These are phyloP conservation scores for Anastrepha ludens DNA, from an alignment of 1,140 invertebrate genomes.

Conservation along the genomic window DNA sequence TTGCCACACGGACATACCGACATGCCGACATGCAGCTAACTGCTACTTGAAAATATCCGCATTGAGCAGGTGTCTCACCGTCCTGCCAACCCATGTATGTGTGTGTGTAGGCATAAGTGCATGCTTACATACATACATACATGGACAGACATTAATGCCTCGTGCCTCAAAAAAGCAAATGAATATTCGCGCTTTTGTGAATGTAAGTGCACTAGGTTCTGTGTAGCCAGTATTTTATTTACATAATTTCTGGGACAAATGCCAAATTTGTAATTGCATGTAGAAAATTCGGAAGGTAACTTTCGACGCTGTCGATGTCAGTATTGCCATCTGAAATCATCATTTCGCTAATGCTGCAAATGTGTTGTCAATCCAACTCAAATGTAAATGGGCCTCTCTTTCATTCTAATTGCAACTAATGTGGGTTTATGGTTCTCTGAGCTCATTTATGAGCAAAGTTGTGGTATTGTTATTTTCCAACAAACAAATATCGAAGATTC, in stretches of 20 bases:
- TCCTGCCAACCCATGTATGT: not conserved
- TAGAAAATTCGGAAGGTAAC: not conserved
- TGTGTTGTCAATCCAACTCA: not conserved
- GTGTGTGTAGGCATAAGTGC: not conserved
- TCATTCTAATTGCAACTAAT: not conserved
- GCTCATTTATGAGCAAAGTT: too few species aligned
- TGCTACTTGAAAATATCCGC: slow-evolving; percentile 31
- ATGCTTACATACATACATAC: not conserved
- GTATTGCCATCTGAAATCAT: not conserved
- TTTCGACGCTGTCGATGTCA: not conserved
- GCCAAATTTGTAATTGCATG: slow-evolving; percentile 22
- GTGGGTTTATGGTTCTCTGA: too few species aligned
- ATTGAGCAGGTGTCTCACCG: not conserved
- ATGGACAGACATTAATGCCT: not conserved
- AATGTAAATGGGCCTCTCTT: not conserved
- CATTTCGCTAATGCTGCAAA: slow-evolving; percentile 11
- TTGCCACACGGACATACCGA: not conserved
- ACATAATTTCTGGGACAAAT: slow-evolving; percentile 45
- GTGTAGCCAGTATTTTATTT: not conserved
- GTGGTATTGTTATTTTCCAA: too few species aligned
- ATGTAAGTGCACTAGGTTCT: not conserved
- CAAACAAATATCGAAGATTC: too few species aligned
- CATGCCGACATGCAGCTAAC: not conserved
- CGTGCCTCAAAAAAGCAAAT: not conserved
- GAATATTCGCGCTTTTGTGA: slow-evolving; percentile 26